Conservation (phyloP, 1,140 invertebrate genomes). For the Drosophila funebris region DNA sequence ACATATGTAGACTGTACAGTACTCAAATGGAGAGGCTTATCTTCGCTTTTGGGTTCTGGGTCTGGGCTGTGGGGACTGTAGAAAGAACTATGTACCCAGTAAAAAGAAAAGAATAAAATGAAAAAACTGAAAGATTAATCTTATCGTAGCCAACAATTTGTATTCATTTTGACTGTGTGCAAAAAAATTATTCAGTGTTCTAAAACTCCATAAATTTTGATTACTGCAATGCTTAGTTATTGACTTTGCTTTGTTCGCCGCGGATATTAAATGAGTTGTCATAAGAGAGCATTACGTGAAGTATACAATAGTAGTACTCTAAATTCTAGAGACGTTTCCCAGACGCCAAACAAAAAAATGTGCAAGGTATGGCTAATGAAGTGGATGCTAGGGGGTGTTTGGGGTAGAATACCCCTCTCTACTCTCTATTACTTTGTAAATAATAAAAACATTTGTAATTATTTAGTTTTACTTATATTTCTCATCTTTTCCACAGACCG, state of each 20-base stretch:
- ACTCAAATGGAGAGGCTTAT: conserved; percentile 15
- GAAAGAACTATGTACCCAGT: conserved; percentile 17
- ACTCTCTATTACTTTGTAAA: not conserved
- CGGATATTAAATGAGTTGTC: conserved; percentile 26
- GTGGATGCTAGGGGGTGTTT: no score
- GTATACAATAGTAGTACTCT: no score
- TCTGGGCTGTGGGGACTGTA: not conserved
- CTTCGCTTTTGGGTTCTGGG: conserved; percentile 15
- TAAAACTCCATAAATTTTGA: conserved; percentile 25
- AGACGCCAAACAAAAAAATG: no score
- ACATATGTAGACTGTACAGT: not conserved
- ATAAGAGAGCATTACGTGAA: no score
- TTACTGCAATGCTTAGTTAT: conserved; percentile 24
- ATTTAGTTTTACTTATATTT: not conserved
- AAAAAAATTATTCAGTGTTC: conserved; percentile 11
- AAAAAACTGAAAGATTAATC: conserved; percentile 40
- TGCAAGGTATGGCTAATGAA: no score
- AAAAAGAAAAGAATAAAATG: conserved; percentile 1
- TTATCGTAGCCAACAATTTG: conserved; percentile 42
- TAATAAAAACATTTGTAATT: not conserved
- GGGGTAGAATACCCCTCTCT: no score
- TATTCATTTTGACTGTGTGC: conserved; percentile 13
- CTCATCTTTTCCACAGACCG: conserved; percentile 53
- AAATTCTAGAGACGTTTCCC: no score
- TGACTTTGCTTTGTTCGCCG: conserved; percentile 25